Base-by-base conservation (phyloP, 2,797 vertebrate genomes). In the Periparus ater region DNA sequence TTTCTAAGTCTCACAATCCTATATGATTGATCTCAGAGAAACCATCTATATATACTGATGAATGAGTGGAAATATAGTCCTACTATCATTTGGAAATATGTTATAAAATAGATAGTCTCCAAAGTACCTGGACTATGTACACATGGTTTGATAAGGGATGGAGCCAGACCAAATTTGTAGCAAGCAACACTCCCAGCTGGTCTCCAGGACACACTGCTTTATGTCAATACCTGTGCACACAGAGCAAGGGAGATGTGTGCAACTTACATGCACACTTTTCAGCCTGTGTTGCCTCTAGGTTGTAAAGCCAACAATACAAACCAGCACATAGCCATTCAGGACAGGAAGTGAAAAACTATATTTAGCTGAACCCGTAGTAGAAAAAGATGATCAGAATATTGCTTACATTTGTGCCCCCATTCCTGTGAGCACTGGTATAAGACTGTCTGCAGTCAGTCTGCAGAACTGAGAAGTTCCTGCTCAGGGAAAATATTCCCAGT, bases 341-440 rank as follows among this genome's bases (percentile, higher is more conserved):
- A 62, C 91, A 96, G 95, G 92, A 96, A 93, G 44, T 48, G 36
- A 71, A 83, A 68, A 89, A 17, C 79, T 75, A 16, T 78, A 63
- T 93, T 95, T 89, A 94, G 62, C 66, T 91, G 66, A 88, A 94
- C 66, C n/a, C 48, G 55, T 38, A 88, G 68, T 48, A 77, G 89
- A 66, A 63, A 48, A 32, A 77, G 38, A 61, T 10, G 19, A 91
- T 61, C 30, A 88, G 92, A 88, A 58, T 20, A 63, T 10, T 51
- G 54, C 50, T 65, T 23, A 40, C 2, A 6, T 68, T 80, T 3
- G 1, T 70, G 72, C 3, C 47, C 57, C 47, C 10, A 5, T 63
- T 91, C 17, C 75, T 45, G 30, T 51, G 21, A 83, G 75, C 18
- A 8, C 8, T 67, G 84, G 17, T 44, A 1, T 27, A 14, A 73